phyloP scores from a whole-genome alignment of 2,888 invertebrate genomes.

The Pteria penguin region DNA sequence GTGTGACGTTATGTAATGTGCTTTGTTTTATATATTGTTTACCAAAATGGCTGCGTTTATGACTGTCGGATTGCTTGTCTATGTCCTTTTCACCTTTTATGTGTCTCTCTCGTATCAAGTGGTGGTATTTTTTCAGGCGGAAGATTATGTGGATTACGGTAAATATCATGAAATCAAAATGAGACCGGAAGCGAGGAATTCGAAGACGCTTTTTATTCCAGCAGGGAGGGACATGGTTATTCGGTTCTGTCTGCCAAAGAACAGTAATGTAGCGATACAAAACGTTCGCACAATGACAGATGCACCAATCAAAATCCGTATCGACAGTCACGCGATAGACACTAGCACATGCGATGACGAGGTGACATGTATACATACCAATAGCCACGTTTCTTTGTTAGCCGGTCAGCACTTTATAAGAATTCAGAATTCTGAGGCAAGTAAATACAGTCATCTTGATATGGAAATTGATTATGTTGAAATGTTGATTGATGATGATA shows the following conservation, averaged over 20 bases:
- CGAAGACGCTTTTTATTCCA: not conserved
- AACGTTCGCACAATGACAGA: not conserved
- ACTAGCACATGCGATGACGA: not conserved
- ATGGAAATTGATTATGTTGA: not conserved
- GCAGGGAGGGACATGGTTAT: not conserved
- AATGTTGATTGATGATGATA: not conserved
- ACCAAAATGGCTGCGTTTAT: too few species aligned
- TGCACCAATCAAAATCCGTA: not conserved
- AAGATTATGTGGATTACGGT: not conserved
- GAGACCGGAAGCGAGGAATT: not conserved
- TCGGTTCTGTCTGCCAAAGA: not conserved
- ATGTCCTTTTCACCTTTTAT: too few species aligned
- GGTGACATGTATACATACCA: not conserved
- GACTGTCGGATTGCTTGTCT: too few species aligned
- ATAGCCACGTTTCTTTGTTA: not conserved
- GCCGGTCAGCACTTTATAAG: not conserved
- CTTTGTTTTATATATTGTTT: too few species aligned
- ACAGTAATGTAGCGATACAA: not conserved
- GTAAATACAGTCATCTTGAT: not conserved
- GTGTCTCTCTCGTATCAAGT: too few species aligned
- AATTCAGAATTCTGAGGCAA: not conserved
- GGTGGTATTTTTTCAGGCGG: not conserved
- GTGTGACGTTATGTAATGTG: too few species aligned
- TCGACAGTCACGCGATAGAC: not conserved
- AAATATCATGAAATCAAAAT: not conserved